Evolutionary conservation across 2,888 invertebrate species (phyloP), one percentile per base, ranked within the genome.

Genomic region (Elegia similella): DNA sequence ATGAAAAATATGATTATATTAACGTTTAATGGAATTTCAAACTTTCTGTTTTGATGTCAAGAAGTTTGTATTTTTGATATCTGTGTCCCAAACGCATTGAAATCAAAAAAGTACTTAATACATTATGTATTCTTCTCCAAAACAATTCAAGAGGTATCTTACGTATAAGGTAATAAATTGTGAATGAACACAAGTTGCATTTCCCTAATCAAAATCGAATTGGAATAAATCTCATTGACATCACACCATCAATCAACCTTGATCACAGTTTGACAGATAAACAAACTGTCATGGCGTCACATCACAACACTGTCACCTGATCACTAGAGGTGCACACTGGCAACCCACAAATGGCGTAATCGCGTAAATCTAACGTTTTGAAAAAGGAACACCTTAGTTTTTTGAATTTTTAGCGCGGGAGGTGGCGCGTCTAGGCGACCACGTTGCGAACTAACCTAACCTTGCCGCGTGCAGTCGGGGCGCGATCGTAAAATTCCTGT

Each of bases 361-460:
- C 1, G 13, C 12, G 42, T 29, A 53, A 16, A 32, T 47, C 7
- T n/a, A 44, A 32, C 13, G 12, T 50, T 43, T 55, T 50, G 6
- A 56, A 55, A 53, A 60, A n/a, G n/a, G 44, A 54, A 54, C 47
- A 54, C 57, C 13, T 69, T 67, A 59, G 59, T 61, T 72, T 74
- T 78, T 73, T 66, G 62, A 76, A 74, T 69, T 62, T 70, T 70
- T 69, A 62, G 61, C 72, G 75, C 84, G 82, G 63, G 81, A 79
- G 84, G 78, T 84, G 86, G 80, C 88, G 83, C 88, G 75, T 71
- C 87, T 64, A 59, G 73, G 87, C 88, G 83, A 76, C 83, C 90
- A 86, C 88, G 88, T 86, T 87, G 86, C 82, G 79, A 84, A 89
- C 89, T 89, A 89, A 89, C 86, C 88, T 89, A 84, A 86, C 87